Base-by-base conservation (phyloP, 2,888 invertebrate genomes). In the Scrobipalpa atriplicella region DNA sequence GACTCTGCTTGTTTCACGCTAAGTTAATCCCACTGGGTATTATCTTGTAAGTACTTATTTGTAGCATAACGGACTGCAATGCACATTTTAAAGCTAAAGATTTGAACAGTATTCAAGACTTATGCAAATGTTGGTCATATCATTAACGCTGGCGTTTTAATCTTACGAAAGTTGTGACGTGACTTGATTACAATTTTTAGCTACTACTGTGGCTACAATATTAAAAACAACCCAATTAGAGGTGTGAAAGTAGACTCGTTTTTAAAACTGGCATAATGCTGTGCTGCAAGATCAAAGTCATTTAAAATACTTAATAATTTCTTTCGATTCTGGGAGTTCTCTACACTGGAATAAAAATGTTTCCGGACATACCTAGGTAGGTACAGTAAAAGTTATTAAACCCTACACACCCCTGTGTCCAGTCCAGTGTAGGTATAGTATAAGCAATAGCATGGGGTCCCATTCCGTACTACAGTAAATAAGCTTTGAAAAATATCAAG, bases 1-100 rank as follows among this genome's bases (percentile, higher is more conserved):
- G 67, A 69, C 70, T 71, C 65, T 71, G 70, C 64, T 70, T 65
- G 72, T 76, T 76, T 74, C 71, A 78, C 72, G 73, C 69, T 66
- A 72, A 70, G 76, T 73, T 73, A 72, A 70, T 66, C 47, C 38
- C 36, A 43, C 47, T 41, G 39, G 10, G 10, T 62, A 43, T 62
- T 62, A 43, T 62, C 62, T 62, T 62, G 62, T n/a, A n/a, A n/a
- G n/a, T 62, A 41, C 21, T 62, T 62, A 43, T 62, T 43, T 43
- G 62, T 62, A 62, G 39, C 51, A 43, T 62, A 62, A 41, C 18
- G 1, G n/a, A 13, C n/a, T 41, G 62, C n/a, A 47, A 62, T 62
- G n/a, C 36, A 41, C 47, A 43, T 62, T 62, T n/a, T 62, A 47
- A 29, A 62, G 43, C 61, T 61, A 18, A 18, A 21, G 39, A 19